A percentile compares a stretch with the other conserved stretches of the same genome.
Conservation (phyloP, 37 sponge, comb jelly and placozoan genomes). For the Corticium candelabrum region DNA sequence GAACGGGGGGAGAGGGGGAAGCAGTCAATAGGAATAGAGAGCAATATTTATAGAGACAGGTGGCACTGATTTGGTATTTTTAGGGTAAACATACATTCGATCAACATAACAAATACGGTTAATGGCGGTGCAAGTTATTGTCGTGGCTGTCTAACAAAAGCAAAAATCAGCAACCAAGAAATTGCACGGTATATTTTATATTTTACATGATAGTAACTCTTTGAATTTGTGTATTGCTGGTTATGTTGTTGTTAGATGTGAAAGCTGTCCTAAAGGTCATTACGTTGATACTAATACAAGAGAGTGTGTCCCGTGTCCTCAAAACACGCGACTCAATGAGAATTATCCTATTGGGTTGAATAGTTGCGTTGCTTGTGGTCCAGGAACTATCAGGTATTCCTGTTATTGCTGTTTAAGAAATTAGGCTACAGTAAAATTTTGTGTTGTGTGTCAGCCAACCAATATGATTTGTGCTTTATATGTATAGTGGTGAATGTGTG, state of each 20-base stretch:
- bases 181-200: too few species aligned
- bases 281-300: not conserved
- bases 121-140: not conserved
- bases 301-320: not conserved
- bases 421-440: too few species aligned
- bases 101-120: not conserved
- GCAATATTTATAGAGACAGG: too few species aligned
- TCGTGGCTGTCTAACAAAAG: not conserved
- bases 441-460: too few species aligned
- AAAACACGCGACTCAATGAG: not conserved
- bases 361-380: not conserved
- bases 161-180: too few species aligned
- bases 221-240: too few species aligned
- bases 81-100: not conserved
- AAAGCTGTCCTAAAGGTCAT: not conserved
- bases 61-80: too few species aligned
- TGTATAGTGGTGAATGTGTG: not conserved
- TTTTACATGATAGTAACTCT: too few species aligned
- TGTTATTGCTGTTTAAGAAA: too few species aligned
- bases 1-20: too few species aligned
- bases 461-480: not conserved
- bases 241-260: not conserved
- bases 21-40: too few species aligned
- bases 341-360: not conserved
- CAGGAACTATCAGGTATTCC: not conserved